Evolutionary conservation across 2,888 invertebrate genomes (phyloP).

Genomic region (Neoitamus cyanurus): DNA sequence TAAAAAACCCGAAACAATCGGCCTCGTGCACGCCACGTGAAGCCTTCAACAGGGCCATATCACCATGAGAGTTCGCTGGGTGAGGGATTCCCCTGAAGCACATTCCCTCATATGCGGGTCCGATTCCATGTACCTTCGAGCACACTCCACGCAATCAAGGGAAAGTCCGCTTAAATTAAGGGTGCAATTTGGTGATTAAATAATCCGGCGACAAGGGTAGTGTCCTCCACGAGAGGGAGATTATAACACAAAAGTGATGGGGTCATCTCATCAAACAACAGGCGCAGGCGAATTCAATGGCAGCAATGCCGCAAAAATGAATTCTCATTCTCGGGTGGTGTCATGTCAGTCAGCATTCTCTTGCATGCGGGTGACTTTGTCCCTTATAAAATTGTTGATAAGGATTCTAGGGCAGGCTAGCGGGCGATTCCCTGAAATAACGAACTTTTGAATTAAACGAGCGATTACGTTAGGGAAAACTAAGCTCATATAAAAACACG

Average conservation of each 20-base stretch:
- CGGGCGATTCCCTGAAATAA: not conserved
- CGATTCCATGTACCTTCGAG: not conserved
- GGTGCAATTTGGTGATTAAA: slow-evolving; percentile 34
- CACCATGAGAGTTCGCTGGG: not conserved
- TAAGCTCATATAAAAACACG: not conserved
- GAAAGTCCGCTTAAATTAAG: not conserved
- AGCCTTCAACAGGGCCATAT: not conserved
- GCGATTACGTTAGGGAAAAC: not conserved
- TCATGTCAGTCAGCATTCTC: not conserved
- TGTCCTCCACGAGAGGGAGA: not conserved
- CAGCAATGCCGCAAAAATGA: not conserved
- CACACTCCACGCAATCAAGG: not conserved
- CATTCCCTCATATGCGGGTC: slow-evolving; percentile 30
- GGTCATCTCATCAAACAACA: not conserved
- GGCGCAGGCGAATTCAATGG: not conserved
- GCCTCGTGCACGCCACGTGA: slow-evolving; percentile 25
- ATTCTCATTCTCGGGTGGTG: not conserved
- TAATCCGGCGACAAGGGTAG: slow-evolving; percentile 15
- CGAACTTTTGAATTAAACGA: not conserved
- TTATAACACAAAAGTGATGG: not conserved
- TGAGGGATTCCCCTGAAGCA: not conserved
- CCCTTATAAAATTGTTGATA: not conserved
- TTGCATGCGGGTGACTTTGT: not conserved
- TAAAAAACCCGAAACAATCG: not conserved
- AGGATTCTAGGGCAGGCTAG: not conserved